These are phyloP conservation scores for Julus scandinavius DNA, from an alignment of 2,888 invertebrate genomes.

Conservation along the genomic window DNA sequence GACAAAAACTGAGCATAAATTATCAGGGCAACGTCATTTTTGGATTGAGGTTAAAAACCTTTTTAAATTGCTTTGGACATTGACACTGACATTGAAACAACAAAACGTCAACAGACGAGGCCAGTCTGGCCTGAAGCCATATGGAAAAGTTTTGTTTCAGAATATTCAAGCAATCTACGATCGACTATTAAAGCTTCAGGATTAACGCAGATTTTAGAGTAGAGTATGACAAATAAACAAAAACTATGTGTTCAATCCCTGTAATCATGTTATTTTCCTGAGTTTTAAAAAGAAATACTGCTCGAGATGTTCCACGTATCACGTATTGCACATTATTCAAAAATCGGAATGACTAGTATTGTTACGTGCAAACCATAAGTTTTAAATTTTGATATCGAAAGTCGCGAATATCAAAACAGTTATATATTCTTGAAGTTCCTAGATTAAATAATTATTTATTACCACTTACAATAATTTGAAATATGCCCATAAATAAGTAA, in stretches of 20 bases:
- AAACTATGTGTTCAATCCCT: too few relatives aligned
- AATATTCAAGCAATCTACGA: too few relatives aligned
- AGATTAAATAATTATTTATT: background rate
- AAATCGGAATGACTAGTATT: background rate
- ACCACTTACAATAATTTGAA: background rate
- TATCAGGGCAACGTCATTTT: too few relatives aligned
- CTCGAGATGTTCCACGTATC: background rate
- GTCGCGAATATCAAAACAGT: background rate
- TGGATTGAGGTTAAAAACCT: too few relatives aligned
- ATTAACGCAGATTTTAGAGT: too few relatives aligned
- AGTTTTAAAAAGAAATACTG: too few relatives aligned
- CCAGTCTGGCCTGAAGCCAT: background rate
- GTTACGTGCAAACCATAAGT: background rate
- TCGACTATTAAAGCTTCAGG: background rate
- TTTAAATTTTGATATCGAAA: background rate
- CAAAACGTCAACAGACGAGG: background rate
- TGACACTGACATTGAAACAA: slow-evolving; percentile 5
- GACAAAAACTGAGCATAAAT: too few relatives aligned
- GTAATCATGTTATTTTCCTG: too few relatives aligned
- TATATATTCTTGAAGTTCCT: background rate
- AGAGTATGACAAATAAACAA: too few relatives aligned
- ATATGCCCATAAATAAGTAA: background rate
- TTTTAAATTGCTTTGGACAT: background rate
- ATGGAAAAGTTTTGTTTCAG: background rate
- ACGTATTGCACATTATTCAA: background rate